Percentiles rank a stretch among this genome's conserved stretches.
phyloP scores from a whole-genome alignment of 2,113 vertebrate genomes.

The Myrmecophaga tridactyla region DNA sequence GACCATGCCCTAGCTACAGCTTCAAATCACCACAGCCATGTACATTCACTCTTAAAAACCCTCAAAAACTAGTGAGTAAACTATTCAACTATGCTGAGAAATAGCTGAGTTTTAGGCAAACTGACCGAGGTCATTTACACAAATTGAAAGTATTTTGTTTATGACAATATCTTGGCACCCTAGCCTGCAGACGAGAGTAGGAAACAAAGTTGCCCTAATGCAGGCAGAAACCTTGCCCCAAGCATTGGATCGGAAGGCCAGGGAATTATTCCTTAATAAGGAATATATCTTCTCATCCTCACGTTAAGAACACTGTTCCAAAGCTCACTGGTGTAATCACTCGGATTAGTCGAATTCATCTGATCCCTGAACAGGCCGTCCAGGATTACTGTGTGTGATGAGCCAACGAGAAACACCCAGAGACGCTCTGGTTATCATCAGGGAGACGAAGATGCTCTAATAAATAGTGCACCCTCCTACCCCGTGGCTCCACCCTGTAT shows the following conservation, averaged over 20 bases:
- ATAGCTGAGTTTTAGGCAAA: constrained; percentile 57
- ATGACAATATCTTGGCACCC: constrained; percentile 61
- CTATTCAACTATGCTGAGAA: constrained; percentile 15
- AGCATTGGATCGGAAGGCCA: constrained; percentile 53
- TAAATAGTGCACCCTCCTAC: constrained; percentile 75
- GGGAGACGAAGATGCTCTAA: constrained; percentile 74
- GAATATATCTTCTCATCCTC: constrained; percentile 53
- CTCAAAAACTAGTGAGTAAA: background rate
- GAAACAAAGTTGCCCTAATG: constrained; percentile 46
- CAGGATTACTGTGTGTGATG: constrained; percentile 72
- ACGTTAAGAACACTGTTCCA: constrained; percentile 74
- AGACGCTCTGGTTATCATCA: constrained; percentile 76
- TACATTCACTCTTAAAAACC: background rate
- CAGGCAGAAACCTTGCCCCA: constrained; percentile 56
- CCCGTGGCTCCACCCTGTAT: constrained; percentile 67
- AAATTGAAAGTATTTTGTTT: constrained; percentile 73
- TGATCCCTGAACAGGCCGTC: constrained; percentile 72
- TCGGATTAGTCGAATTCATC: constrained; percentile 81
- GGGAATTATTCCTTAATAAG: constrained; percentile 49
- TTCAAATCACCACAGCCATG: too few relatives aligned
- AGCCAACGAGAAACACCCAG: constrained; percentile 80
- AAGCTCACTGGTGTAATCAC: constrained; percentile 73
- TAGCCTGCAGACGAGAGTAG: constrained; percentile 55
- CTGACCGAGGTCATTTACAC: constrained; percentile 65
- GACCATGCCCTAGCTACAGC: too few relatives aligned